Evolutionary conservation across 2,888 invertebrate species (phyloP).

Genomic region (Eupithecia abbreviata): DNA sequence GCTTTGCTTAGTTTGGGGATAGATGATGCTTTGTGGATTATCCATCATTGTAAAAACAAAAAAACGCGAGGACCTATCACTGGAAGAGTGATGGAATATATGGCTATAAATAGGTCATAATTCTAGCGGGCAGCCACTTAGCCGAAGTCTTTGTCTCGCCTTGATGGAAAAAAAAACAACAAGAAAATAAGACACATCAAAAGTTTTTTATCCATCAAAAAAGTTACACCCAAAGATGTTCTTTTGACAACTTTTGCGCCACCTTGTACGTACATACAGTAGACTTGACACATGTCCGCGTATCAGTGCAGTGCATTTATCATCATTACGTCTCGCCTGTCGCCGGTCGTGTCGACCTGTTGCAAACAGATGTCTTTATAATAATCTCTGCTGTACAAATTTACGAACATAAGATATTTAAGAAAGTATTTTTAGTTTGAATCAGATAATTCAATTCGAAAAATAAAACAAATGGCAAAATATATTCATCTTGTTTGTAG

Average conservation of each 20-base stretch:
- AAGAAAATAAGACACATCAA: background rate
- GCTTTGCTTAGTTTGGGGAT: no score
- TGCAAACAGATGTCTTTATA: slow-evolving; percentile 7
- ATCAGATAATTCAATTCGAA: background rate
- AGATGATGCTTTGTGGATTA: no score
- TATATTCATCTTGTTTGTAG: background rate
- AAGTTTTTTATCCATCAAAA: background rate
- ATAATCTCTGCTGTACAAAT: background rate
- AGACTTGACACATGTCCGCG: background rate
- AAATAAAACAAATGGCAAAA: background rate
- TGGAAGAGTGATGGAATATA: background rate
- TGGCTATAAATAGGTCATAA: background rate
- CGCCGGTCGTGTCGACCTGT: slow-evolving; percentile 8
- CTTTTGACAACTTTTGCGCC: background rate
- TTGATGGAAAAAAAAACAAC: background rate
- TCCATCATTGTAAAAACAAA: no score
- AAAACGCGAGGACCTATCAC: background rate
- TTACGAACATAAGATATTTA: background rate
- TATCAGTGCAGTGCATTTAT: background rate
- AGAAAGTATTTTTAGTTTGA: background rate
- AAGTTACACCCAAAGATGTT: background rate
- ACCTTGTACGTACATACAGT: slow-evolving; percentile 1
- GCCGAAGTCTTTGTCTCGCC: background rate
- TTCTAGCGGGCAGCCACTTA: background rate
- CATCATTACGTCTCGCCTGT: slow-evolving; percentile 9